Conservation (phyloP, 53 echinoderm and acorn worm genomes). For the Mesocentrotus franciscanus region DNA sequence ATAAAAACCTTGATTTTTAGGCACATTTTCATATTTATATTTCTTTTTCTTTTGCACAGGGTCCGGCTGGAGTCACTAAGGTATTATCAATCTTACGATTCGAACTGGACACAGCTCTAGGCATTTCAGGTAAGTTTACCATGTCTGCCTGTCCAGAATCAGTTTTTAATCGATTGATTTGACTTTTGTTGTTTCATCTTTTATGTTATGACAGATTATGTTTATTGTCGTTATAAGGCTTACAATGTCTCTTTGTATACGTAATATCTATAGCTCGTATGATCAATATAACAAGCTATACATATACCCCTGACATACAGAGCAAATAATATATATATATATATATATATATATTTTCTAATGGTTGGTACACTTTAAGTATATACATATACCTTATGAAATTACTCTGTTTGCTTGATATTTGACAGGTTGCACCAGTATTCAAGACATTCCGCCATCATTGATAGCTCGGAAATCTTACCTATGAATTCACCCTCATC, state of each 20-base stretch:
- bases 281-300: no score
- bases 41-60: background rate
- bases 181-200: no score
- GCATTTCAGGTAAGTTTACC: slow-evolving; percentile 30
- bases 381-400: background rate
- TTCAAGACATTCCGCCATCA: slow-evolving; percentile 11
- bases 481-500: background rate
- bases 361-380: background rate
- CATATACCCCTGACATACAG: no score
- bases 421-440: slow-evolving; percentile 22
- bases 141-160: no score
- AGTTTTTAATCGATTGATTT: no score
- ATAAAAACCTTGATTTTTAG: background rate
- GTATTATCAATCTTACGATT: slow-evolving; percentile 39
- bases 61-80: slow-evolving; percentile 29
- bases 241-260: no score
- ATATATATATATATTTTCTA: background rate
- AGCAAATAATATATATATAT: no score
- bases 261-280: no score
- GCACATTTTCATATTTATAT: background rate
- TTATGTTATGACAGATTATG: no score
- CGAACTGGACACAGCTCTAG: background rate
- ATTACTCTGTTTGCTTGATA: background rate
- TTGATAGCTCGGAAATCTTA: slow-evolving; percentile 34
- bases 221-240: no score